A percentile compares a stretch with the other conserved stretches of the same genome.
Conservation (phyloP, 2,888 invertebrate species). For the Eupithecia tripunctaria region DNA sequence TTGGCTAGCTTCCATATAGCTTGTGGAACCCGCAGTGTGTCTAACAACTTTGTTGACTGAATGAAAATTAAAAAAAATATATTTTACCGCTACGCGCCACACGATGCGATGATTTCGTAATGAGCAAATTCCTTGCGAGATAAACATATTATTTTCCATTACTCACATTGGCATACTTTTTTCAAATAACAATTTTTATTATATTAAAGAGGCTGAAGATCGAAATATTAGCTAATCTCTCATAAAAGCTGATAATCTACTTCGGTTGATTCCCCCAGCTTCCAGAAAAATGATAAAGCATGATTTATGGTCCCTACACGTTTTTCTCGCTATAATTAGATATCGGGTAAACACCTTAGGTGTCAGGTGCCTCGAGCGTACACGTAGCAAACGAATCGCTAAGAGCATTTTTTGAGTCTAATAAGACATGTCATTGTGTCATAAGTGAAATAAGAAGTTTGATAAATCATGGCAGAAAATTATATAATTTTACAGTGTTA, state of each 20-base stretch:
- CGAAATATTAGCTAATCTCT: not conserved
- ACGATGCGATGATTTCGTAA: not conserved
- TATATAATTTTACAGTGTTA: not conserved
- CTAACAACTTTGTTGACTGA: not conserved
- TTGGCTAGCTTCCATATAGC: constrained; percentile 11
- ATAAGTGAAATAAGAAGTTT: not conserved
- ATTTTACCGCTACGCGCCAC: not conserved
- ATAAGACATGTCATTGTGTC: not conserved
- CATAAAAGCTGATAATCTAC: constrained; percentile 17
- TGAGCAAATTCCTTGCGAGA: not conserved
- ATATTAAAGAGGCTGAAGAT: not conserved
- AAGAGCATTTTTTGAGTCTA: not conserved
- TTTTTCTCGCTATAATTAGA: constrained; percentile 62
- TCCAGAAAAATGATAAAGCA: constrained; percentile 63
- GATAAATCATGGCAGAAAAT: not conserved
- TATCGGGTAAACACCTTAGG: constrained; percentile 63
- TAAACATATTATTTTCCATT: not conserved
- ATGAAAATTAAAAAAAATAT: not conserved
- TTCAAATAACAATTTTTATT: not conserved
- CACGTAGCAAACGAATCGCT: constrained; percentile 2
- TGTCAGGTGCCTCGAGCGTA: constrained; percentile 32
- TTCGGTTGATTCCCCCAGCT: constrained; percentile 43
- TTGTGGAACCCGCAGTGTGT: not conserved
- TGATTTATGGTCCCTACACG: constrained; percentile 66
- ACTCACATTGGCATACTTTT: not conserved